Percentiles rank a stretch among this genome's conserved stretches.
Evolutionary conservation across 2,888 invertebrate genomes (phyloP).

Genomic region (Pollenia labialis): DNA sequence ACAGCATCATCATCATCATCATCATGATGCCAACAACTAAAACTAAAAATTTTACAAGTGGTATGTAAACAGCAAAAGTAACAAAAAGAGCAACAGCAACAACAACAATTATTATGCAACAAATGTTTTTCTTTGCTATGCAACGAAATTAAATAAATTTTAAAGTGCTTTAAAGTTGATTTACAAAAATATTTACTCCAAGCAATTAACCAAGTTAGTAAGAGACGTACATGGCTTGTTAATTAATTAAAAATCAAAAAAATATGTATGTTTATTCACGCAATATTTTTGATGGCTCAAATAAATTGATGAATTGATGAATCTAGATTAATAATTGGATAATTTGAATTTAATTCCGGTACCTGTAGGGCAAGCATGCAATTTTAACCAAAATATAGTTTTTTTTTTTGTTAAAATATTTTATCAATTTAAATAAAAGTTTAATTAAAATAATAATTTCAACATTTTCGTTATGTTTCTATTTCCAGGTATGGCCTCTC

Average conservation of each 20-base stretch:
- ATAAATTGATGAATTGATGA: neutral
- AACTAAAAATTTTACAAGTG: slow-evolving; percentile 22
- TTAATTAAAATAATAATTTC: no score
- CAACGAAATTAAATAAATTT: slow-evolving; percentile 32
- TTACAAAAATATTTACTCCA: neutral
- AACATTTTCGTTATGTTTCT: neutral
- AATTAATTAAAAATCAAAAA: slow-evolving; percentile 28
- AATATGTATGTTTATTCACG: slow-evolving; percentile 9
- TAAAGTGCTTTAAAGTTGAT: slow-evolving; percentile 4
- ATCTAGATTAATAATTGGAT: slow-evolving; percentile 34
- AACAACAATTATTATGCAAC: slow-evolving; percentile 51
- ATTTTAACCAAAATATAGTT: no score
- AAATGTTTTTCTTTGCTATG: slow-evolving; percentile 19
- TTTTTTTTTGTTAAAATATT: no score
- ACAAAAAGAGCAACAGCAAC: neutral
- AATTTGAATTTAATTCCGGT: slow-evolving; percentile 25
- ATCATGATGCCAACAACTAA: slow-evolving; percentile 1
- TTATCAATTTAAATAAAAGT: no score
- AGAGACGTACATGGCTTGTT: slow-evolving; percentile 3
- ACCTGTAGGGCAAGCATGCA: no score
- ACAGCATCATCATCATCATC: slow-evolving; percentile 11
- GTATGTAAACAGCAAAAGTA: slow-evolving; percentile 37
- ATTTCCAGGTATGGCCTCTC: slow-evolving; percentile 90
- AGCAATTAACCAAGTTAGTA: neutral
- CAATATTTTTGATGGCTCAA: slow-evolving; percentile 13